Evolutionary conservation across 2,888 invertebrate genomes (phyloP), one percentile per base, ranked within the genome.

Genomic region (Caenorhabditis zanzibari): DNA sequence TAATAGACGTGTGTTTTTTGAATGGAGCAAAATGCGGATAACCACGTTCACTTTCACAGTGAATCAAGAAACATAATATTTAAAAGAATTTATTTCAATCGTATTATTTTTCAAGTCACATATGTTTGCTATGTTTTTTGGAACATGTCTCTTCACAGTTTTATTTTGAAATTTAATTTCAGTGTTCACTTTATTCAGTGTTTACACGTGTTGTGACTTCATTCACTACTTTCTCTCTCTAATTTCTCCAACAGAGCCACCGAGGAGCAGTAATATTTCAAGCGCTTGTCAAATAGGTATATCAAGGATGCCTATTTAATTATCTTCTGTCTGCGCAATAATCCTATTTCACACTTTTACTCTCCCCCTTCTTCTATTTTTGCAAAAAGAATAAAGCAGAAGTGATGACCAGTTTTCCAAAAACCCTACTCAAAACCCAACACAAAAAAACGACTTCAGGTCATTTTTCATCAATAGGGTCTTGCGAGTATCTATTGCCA

Each of bases 401-500:
- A 7, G 58, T 68, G 41, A 35, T 74, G 64, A 35, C 9, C 41
- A n/a, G 4, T 59, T 59, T 59, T 59, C 38, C 32, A 10, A 32
- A 32, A 19, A 44, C 56, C 14, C 49, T 38, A 26, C 47, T 35
- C 61, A 38, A 61, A 68, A 59, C 44, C 44, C 38, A 44, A 19
- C 26, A 68, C 49, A 59, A 68, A 63, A 63, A 68, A 63, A 63
- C 54, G 77, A 69, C 71, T 71, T 61, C 79, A 79, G 79, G 64
- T 71, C 79, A 79, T 71, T 79, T 79, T 79, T 79, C 79, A 79
- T 79, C 56, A 72, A 24, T 76, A 63, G 52, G 64, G 44, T 41
- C 26, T 14, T 7, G 24, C 44, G n/a, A 77, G 77, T 77, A 69
- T 69, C 69, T 69, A 77, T 69, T 69, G 71, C 47, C 56, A 79